Evolutionary conservation across 2,888 invertebrate species (phyloP), one percentile per base, ranked within the genome.

Genomic region (Cheilosia grossa): DNA sequence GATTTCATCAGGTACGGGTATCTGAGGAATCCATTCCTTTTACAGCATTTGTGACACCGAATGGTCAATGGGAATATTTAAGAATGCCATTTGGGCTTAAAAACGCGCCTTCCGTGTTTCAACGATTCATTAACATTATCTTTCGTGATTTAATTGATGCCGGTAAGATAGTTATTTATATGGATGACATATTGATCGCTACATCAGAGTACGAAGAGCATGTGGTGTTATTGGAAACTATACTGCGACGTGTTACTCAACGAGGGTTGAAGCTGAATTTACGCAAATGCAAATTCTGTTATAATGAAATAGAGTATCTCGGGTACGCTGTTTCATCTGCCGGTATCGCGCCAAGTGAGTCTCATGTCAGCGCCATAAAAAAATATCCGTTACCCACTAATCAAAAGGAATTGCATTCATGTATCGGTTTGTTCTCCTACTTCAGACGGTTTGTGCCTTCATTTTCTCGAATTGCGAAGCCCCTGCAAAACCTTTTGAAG

Each of bases 401-500:
- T 19, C 33, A 21, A 10, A 51, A 30, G 19, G 56, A 42, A 42
- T n/a, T 42, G 42, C 42, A n/a, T 56, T 56, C 54, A 7, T 87
- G 59, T 53, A 24, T 82, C 15, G 79, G 85, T 0, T 24, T 85
- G 15, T 78, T 61, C 53, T 77, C 83, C 0, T 87, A 87, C 47
- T 79, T 82, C 42, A 10, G 86, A 19, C 33, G 24, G 27, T 86
- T 82, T 61, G 42, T 86, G 17, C 17, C 15, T 15, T 15, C 40
- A 9, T 87, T 59, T 87, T 88, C 72, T 10, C 9, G 19, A 2
- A 85, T 80, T n/a, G 88, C 90, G 7, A 88, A 88, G 64, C 89
- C 90, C 0, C 59, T 90, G 6, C 87, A 89, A 49, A 87, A 89
- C 21, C 47, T 90, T 4, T 7, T 61, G 17, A 80, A 66, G 51